Percentiles rank a stretch among this genome's conserved stretches.
These are phyloP conservation scores for Brachyrhaphis roseni DNA, from an alignment of 2,797 vertebrate genomes.

Conservation along the genomic window DNA sequence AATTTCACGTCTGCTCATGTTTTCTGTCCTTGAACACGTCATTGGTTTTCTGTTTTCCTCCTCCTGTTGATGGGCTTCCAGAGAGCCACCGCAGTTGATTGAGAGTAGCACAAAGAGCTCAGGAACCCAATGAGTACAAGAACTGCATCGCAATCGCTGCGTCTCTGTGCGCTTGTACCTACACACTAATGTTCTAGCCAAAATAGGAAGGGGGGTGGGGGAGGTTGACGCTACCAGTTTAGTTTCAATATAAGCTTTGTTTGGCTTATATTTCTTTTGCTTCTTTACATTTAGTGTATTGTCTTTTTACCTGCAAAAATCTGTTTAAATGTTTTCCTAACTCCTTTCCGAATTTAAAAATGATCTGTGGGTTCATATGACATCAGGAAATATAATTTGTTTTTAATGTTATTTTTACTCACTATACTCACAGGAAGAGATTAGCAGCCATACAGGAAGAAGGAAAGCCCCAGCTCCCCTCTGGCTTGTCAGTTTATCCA, in stretches of 20 bases:
- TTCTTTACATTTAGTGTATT: conserved; percentile 9
- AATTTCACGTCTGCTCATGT: conserved; percentile 51
- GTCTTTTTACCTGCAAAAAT: conserved; percentile 8
- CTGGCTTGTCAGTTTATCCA: conserved; percentile 37
- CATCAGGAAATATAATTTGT: conserved; percentile 25
- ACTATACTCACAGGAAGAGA: conserved; percentile 58
- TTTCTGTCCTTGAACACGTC: conserved; percentile 38
- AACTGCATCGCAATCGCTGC: conserved; percentile 69
- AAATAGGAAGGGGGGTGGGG: conserved; percentile 17
- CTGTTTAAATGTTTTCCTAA: neutral
- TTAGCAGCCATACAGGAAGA: conserved; percentile 54
- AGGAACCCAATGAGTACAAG: conserved; percentile 65
- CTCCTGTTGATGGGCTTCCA: conserved; percentile 53
- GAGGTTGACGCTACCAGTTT: conserved; percentile 9
- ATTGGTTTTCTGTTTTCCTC: conserved; percentile 65
- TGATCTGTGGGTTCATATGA: conserved; percentile 25
- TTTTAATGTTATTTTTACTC: conserved; percentile 37
- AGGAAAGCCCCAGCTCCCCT: conserved; percentile 35
- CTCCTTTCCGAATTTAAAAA: neutral
- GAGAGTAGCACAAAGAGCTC: conserved; percentile 61
- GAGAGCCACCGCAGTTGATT: conserved; percentile 62
- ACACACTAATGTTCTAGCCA: conserved; percentile 18
- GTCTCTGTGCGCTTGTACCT: conserved; percentile 18
- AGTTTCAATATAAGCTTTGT: conserved; percentile 17
- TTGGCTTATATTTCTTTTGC: conserved; percentile 42